Conservation (phyloP, 1,140 invertebrate species). For the Drosophila bipectinata region DNA sequence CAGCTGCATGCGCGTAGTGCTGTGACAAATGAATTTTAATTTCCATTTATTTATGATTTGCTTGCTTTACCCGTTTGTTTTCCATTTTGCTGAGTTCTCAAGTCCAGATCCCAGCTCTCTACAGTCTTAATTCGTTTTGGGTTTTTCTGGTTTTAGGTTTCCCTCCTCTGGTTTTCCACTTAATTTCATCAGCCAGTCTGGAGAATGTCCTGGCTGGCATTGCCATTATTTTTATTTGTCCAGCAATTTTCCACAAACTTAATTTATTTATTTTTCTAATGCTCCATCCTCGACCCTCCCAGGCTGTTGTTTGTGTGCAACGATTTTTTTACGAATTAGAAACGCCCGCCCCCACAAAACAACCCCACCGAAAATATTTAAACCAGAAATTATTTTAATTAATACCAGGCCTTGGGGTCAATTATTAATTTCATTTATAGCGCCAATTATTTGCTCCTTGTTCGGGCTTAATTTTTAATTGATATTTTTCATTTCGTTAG, state of each 20-base stretch:
- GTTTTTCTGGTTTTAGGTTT: conserved; percentile 25
- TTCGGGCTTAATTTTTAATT: conserved; percentile 46
- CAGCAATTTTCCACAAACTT: conserved; percentile 36
- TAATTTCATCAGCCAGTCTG: conserved; percentile 21
- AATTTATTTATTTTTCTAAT: conserved; percentile 51
- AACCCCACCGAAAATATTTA: conserved; percentile 20
- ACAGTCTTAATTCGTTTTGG: conserved; percentile 36
- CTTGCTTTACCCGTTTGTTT: conserved; percentile 54
- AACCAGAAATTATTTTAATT: conserved; percentile 72
- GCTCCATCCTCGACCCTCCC: conserved; percentile 43
- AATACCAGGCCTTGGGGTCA: conserved; percentile 49
- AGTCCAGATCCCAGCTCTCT: conserved; percentile 20
- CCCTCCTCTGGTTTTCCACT: not conserved
- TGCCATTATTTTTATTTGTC: conserved; percentile 36
- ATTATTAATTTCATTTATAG: conserved; percentile 61
- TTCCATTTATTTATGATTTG: conserved; percentile 75
- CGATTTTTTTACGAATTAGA: conserved; percentile 57
- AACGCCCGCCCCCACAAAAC: conserved; percentile 16
- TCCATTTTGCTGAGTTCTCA: conserved; percentile 34
- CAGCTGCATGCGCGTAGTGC: conserved; percentile 68
- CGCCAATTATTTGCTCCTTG: conserved; percentile 41
- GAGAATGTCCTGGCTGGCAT: conserved; percentile 9
- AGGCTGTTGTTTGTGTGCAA: conserved; percentile 70
- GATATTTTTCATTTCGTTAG: conserved; percentile 35
- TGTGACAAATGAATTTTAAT: conserved; percentile 67